Conservation (phyloP, 2,797 vertebrate genomes). For the Etheostoma perlongum region DNA sequence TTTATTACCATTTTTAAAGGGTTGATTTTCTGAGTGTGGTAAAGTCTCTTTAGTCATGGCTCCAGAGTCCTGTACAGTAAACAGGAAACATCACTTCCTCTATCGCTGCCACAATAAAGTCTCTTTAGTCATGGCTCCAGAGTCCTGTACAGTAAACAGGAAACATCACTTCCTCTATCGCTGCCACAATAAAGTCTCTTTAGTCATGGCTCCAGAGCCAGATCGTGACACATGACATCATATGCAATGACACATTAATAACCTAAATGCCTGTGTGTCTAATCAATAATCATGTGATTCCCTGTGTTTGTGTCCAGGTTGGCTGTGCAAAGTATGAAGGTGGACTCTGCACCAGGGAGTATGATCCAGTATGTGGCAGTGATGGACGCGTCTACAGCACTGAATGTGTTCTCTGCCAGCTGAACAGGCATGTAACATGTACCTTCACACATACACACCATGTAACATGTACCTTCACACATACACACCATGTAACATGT, state of each 20-base stretch:
- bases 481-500: background rate
- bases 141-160: too few species aligned
- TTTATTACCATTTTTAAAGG: background rate
- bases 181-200: too few species aligned
- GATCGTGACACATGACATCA: too few species aligned
- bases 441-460: background rate
- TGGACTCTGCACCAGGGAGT: conserved; percentile 47
- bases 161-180: too few species aligned
- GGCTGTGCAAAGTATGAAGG: conserved; percentile 34
- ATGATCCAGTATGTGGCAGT: conserved; percentile 64
- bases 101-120: too few species aligned
- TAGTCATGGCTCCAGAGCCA: too few species aligned
- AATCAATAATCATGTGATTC: background rate
- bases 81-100: too few species aligned
- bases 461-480: background rate
- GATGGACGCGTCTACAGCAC: conserved; percentile 60
- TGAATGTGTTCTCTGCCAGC: conserved; percentile 60
- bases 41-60: too few species aligned
- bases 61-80: too few species aligned
- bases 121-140: too few species aligned
- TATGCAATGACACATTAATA: too few species aligned
- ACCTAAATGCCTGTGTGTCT: background rate
- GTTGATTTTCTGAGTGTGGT: background rate
- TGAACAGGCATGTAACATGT: conserved; percentile 49
- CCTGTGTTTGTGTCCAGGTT: conserved; percentile 34